phyloP scores from a whole-genome alignment of 2,888 invertebrate genomes.

The Pelosia muscerda region DNA sequence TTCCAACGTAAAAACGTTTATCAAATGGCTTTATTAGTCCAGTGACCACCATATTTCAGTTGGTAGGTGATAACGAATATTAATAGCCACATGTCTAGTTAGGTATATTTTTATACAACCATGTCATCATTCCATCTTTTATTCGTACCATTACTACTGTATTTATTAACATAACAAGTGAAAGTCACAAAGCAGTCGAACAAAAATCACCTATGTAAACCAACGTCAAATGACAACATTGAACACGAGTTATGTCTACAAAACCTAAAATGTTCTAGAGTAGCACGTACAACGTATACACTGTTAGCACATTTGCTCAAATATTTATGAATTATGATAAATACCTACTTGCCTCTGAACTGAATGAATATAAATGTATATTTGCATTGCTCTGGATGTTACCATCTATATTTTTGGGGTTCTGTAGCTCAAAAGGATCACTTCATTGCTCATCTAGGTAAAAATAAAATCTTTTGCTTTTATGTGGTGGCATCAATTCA shows the following conservation, averaged over 20 bases:
- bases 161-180: slow-evolving; percentile 3
- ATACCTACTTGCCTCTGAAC: background rate
- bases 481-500: too few relatives aligned
- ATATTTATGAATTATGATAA: background rate
- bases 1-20: background rate
- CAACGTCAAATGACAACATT: background rate
- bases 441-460: too few relatives aligned
- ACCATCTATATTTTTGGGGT: background rate
- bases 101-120: background rate
- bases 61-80: background rate
- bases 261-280: background rate
- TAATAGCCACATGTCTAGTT: background rate
- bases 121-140: background rate
- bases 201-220: background rate
- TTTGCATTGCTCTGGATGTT: slow-evolving; percentile 3
- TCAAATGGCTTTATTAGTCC: background rate
- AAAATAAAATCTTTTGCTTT: too few relatives aligned
- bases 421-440: too few relatives aligned
- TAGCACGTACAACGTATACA: background rate
- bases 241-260: background rate
- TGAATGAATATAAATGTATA: background rate
- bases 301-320: background rate
- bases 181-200: background rate
- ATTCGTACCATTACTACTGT: background rate
- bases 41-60: background rate